Evolutionary conservation across 2,888 invertebrate genomes (phyloP), one percentile per base, ranked within the genome.

Genomic region (Eupithecia pulchellata): DNA sequence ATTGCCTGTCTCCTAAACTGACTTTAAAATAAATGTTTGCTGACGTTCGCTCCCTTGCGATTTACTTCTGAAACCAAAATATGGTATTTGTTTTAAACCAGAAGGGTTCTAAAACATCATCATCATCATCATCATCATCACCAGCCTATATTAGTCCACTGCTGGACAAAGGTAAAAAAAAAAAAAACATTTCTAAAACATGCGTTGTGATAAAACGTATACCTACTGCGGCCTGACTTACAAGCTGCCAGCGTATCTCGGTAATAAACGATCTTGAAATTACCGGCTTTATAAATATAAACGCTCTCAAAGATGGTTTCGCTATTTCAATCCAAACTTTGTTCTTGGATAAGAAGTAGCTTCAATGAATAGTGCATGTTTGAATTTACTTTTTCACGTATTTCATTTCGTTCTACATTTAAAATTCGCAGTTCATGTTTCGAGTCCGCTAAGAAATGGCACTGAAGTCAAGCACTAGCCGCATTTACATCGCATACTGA

Each of bases 121-220:
- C n/a, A n/a, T n/a, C n/a, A n/a, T n/a, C n/a, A n/a, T n/a, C n/a
- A n/a, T n/a, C n/a, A n/a, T n/a, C n/a, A n/a, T n/a, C n/a, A n/a
- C n/a, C n/a, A n/a, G n/a, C n/a, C n/a, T n/a, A n/a, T n/a, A n/a
- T n/a, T n/a, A n/a, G n/a, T n/a, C n/a, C n/a, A n/a, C n/a, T n/a
- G n/a, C n/a, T n/a, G n/a, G n/a, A n/a, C n/a, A n/a, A n/a, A n/a
- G n/a, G n/a, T n/a, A n/a, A n/a, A n/a, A n/a, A n/a, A n/a, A n/a
- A n/a, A n/a, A n/a, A n/a, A n/a, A n/a, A n/a, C n/a, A n/a, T n/a
- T n/a, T n/a, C 30, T 20, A 64, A 17, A 47, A 64, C 30, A 30
- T 55, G 39, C 30, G 72, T 76, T 73, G 79, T 79, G 81, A 82
- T 83, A 82, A 84, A 70, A 81, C 81, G 79, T 74, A 80, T 82